Evolutionary conservation across 2,888 invertebrate genomes (phyloP), one percentile per base, ranked within the genome.

Genomic region (Temnothorax unifasciatus): DNA sequence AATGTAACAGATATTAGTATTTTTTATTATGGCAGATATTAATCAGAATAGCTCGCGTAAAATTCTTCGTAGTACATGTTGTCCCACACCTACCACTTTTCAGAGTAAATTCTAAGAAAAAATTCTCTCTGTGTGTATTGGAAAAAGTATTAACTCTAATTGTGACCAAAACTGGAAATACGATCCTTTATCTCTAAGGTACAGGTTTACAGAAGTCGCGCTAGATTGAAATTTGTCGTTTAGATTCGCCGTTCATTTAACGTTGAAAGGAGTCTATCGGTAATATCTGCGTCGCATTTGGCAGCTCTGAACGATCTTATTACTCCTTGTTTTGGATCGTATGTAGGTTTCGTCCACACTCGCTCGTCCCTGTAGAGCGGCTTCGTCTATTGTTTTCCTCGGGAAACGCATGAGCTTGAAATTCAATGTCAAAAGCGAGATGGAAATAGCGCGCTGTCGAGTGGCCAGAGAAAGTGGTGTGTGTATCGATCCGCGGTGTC

Each of bases 351-450:
- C n/a, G 34, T 71, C 57, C 34, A n/a, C 21, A 18, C 38, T 6
- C 34, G 18, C 13, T 73, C 59, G 44, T 18, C 25, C 47, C 47
- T 57, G 3, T 25, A 38, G 69, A 52, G 73, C 13, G 21, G n/a
- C 50, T 68, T 47, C 21, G 34, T 21, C 85, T 84, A 87, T 89
- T 88, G 83, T 89, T 81, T 61, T 61, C 59, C n/a, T 74, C 50
- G 57, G 47, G 59, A 50, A 75, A 83, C 52, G 83, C 47, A 21
- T 25, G 38, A 73, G 71, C 38, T 83, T 64, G 82, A 82, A 47
- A 87, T 89, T 89, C 89, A 89, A 89, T 89, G 89, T 87, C 89
- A 89, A 89, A 89, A 85, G 86, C 82, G 82, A 71, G 82, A 85
- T 89, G 83, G 69, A 87, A 87, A 86, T 83, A 89, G 64, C 77